These are phyloP conservation scores for Rattus rattus DNA, from an alignment of 2,113 vertebrate species.

Conservation along the genomic window DNA sequence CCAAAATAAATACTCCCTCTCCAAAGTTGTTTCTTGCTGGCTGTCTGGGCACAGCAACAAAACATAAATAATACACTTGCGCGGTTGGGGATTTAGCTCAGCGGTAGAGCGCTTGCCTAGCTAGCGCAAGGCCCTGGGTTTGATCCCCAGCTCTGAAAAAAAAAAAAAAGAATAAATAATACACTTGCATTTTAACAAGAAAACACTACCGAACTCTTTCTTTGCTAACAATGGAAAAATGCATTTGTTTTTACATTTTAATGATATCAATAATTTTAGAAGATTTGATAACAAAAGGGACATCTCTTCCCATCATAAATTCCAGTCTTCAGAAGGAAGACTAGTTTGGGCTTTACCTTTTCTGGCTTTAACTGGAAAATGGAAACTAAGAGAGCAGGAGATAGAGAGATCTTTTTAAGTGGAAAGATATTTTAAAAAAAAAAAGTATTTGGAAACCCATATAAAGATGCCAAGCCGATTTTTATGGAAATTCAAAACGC, in stretches of 20 bases:
- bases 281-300: neutral
- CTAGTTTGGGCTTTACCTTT: neutral
- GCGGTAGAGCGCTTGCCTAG: too few relatives aligned
- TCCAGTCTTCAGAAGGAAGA: neutral
- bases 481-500: slow-evolving; percentile 38
- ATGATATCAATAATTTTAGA: neutral
- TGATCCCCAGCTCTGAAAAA: too few relatives aligned
- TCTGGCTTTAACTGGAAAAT: slow-evolving; percentile 25
- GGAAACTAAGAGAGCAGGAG: neutral
- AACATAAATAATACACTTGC: neutral
- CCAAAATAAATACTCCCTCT: neutral
- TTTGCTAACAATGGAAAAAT: neutral
- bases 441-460: slow-evolving; percentile 28
- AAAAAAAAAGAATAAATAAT: neutral
- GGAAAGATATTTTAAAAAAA: slow-evolving; percentile 2
- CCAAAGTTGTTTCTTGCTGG: neutral
- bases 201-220: neutral
- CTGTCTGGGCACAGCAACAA: neutral
- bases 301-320: neutral
- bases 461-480: slow-evolving; percentile 47
- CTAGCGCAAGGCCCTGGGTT: too few relatives aligned
- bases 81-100: too few relatives aligned
- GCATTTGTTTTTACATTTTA: neutral
- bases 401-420: neutral
- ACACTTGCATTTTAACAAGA: neutral